A percentile compares a stretch with the other conserved stretches of the same genome.
These are phyloP conservation scores for Octopus bimaculoides DNA, from an alignment of 1,140 invertebrate species.

Conservation along the genomic window DNA sequence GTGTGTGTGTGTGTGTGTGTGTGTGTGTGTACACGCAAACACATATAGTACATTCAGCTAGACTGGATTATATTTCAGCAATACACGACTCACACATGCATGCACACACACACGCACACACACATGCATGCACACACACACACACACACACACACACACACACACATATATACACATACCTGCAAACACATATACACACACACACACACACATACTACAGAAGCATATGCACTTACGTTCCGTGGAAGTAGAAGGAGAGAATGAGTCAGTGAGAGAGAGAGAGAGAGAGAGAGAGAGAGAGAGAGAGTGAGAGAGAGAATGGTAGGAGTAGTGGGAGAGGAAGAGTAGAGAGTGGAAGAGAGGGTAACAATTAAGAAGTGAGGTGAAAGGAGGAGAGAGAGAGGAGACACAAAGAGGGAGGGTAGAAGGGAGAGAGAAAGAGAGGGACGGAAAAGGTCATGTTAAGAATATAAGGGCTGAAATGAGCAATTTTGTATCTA, in stretches of 20 bases:
- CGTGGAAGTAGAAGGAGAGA: not conserved
- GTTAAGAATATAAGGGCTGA: too few relatives aligned
- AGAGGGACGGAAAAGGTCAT: too few relatives aligned
- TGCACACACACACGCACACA: too few relatives aligned
- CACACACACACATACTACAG: too few relatives aligned
- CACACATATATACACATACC: too few relatives aligned
- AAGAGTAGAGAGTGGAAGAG: not conserved
- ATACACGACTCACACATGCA: not conserved
- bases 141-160: too few relatives aligned
- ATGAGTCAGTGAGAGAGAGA: not conserved
- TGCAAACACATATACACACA: too few relatives aligned
- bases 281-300: not conserved
- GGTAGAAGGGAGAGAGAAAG: too few relatives aligned
- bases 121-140: too few relatives aligned
- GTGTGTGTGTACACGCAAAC: not conserved
- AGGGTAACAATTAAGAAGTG: not conserved
- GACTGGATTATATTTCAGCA: not conserved
- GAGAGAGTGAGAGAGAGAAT: slow-evolving; percentile 1
- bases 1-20: not conserved
- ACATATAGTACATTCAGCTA: not conserved
- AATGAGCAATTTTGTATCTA: too few relatives aligned
- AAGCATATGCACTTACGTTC: not conserved
- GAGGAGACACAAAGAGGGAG: not conserved
- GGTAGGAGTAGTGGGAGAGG: not conserved
- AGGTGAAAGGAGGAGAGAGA: slow-evolving; percentile 1